Conservation (phyloP, 2,797 vertebrate species). For the Chelidonichthys spinosus region DNA sequence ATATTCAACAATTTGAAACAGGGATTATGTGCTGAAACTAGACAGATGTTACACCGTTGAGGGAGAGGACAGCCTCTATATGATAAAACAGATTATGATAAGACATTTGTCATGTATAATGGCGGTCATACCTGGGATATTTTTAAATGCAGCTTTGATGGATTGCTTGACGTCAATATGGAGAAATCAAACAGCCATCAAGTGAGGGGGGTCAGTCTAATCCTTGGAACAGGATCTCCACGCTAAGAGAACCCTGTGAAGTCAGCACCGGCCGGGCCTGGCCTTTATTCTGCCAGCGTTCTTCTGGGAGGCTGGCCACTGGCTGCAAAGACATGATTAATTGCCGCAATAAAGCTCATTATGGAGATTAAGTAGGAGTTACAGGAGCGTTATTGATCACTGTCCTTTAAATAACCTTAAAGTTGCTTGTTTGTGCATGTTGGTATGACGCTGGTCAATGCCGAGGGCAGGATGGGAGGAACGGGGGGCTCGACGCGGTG, state of each 20-base stretch:
- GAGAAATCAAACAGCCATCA: slow-evolving; percentile 44
- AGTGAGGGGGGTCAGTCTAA: slow-evolving; percentile 45
- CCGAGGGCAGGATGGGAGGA: slow-evolving; percentile 68
- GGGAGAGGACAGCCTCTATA: not conserved
- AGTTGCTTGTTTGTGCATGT: slow-evolving; percentile 83
- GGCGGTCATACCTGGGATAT: not conserved
- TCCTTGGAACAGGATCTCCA: slow-evolving; percentile 31
- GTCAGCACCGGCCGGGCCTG: slow-evolving; percentile 43
- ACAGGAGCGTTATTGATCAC: slow-evolving; percentile 87
- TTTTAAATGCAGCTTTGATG: slow-evolving; percentile 26
- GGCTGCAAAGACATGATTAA: slow-evolving; percentile 85
- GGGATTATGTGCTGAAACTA: not conserved
- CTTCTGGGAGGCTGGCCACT: slow-evolving; percentile 75
- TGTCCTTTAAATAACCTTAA: slow-evolving; percentile 89
- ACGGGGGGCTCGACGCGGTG: slow-evolving; percentile 29
- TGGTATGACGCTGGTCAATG: slow-evolving; percentile 74
- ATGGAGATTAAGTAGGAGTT: slow-evolving; percentile 88
- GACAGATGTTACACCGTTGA: not conserved
- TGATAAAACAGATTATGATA: not conserved
- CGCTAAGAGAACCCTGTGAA: slow-evolving; percentile 44
- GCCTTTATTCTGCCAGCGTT: slow-evolving; percentile 78
- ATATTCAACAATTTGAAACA: not conserved
- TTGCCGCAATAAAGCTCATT: slow-evolving; percentile 87
- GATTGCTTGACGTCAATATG: slow-evolving; percentile 15
- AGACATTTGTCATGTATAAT: not conserved